These are phyloP conservation scores for Lampris megalopsis DNA, from an alignment of 2,113 vertebrate genomes.

Conservation along the genomic window DNA sequence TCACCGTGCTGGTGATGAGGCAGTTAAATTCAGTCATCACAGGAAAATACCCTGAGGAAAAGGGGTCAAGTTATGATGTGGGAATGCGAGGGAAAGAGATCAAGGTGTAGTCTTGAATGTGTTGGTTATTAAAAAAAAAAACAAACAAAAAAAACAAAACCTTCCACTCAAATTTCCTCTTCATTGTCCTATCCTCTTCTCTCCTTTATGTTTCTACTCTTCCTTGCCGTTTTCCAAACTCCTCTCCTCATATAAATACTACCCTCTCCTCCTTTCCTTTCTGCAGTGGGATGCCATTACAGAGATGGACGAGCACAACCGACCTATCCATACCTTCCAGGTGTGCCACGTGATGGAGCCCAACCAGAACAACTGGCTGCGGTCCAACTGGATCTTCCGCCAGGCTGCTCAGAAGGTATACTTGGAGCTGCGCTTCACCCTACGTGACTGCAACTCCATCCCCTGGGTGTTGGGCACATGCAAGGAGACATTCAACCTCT, in stretches of 20 bases:
- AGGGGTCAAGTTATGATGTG: not conserved
- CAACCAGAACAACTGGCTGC: slow-evolving; percentile 98
- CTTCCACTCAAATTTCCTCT: too few species aligned
- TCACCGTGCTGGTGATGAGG: slow-evolving; percentile 55
- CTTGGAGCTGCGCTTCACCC: slow-evolving; percentile 95
- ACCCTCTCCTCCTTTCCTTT: slow-evolving; percentile 45
- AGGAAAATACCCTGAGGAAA: slow-evolving; percentile 4
- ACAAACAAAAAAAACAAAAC: not conserved
- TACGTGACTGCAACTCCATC: slow-evolving; percentile 97
- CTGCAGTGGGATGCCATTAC: slow-evolving; percentile 96
- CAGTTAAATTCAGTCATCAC: slow-evolving; percentile 39
- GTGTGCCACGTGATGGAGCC: slow-evolving; percentile 97
- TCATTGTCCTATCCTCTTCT: not conserved
- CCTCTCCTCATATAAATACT: not conserved
- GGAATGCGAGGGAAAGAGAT: slow-evolving; percentile 21
- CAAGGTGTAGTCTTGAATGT: not conserved
- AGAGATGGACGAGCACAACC: slow-evolving; percentile 97
- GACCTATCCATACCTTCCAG: slow-evolving; percentile 95
- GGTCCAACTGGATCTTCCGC: slow-evolving; percentile 94
- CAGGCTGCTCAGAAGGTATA: slow-evolving; percentile 95
- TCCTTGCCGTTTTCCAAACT: not conserved
- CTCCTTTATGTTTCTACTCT: not conserved
- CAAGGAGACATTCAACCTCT: slow-evolving; percentile 97
- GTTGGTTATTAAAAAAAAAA: too few species aligned
- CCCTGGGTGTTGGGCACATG: slow-evolving; percentile 96